phyloP scores from a whole-genome alignment of 2,888 invertebrate species.

The Lutraria lutraria region DNA sequence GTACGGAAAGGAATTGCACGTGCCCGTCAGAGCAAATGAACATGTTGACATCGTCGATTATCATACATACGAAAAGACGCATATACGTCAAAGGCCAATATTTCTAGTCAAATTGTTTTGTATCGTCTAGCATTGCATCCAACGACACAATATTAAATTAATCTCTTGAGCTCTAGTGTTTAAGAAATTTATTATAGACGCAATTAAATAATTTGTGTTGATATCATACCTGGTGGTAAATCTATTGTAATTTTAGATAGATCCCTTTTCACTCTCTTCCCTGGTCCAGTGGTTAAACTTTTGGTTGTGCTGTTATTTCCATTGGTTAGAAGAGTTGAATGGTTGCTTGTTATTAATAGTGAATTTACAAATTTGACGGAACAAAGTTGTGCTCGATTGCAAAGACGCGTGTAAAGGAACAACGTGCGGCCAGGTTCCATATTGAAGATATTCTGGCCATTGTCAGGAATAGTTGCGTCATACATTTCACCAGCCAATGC shows the following conservation, averaged over 20 bases:
- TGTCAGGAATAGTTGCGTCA: conserved; percentile 29
- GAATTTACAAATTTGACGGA: conserved; percentile 67
- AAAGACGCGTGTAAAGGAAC: conserved; percentile 69
- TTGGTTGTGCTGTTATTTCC: conserved; percentile 63
- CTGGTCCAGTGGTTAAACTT: conserved; percentile 27
- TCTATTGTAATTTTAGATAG: conserved; percentile 43
- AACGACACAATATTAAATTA: neutral
- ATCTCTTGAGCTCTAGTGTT: neutral
- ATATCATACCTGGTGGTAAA: conserved; percentile 53
- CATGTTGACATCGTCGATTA: neutral
- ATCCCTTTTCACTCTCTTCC: conserved; percentile 44
- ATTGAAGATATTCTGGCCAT: conserved; percentile 60
- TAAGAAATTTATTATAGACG: neutral
- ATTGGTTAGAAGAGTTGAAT: conserved; percentile 55
- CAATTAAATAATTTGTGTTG: neutral
- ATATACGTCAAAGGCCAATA: no score
- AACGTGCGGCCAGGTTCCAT: conserved; percentile 75
- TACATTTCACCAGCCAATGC: conserved; percentile 49
- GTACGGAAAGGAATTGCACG: no score
- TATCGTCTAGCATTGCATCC: neutral
- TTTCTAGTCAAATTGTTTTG: neutral
- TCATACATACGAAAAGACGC: neutral
- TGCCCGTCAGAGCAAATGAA: neutral
- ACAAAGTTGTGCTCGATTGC: conserved; percentile 74
- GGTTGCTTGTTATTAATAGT: conserved; percentile 57